Base-by-base conservation (phyloP, 1,140 invertebrate species). In the Saccostrea echinata region DNA sequence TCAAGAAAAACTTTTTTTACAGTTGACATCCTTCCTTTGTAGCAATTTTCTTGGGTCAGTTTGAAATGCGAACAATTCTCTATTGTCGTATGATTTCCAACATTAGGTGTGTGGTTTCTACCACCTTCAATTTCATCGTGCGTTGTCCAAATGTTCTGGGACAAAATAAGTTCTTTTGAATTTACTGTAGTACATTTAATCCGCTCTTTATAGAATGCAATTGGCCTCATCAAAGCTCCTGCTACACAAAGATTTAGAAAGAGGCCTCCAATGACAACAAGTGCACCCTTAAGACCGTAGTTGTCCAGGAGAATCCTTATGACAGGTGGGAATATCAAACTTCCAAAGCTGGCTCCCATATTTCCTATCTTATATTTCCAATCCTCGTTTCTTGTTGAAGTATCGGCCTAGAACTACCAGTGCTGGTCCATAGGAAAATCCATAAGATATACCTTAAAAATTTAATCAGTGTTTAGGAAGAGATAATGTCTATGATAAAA, bases 381-480 rank as follows among this genome's bases (percentile, higher is more conserved):
- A n/a, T n/a, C 86, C 85, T 64, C 86, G 76, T 55, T 52, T 89
- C 33, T 85, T 87, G 24, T 89, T 43, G 24, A 89, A 87, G 84
- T 87, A 89, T 52, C 71, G n/a, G 51, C 82, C 82, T 9, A 87
- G 33, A 3, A 83, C 30, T 2, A 87, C 85, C 6, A 89, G 61
- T n/a, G 85, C 71, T 13, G 86, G 86, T 0, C 83, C 83, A 30
- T 88, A 84, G 9, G 80, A 80, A 13, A 82, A 82, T 24, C 84
- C 81, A 43, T 88, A 80, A 1, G 68, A 68, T 12, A 86, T 51
- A 51, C 85, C 84, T 87, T 18, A 27, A 68, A 76, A 84, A 64
- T n/a, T 64, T 21, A 21, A 64, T 64, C n/a, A n/a, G 52, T 52
- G 52, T 12, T 52, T 52, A 12, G 52, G 52, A 4, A 52, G 52